Base-by-base conservation (phyloP, 2,113 vertebrate species). In the Bubo bubo region DNA sequence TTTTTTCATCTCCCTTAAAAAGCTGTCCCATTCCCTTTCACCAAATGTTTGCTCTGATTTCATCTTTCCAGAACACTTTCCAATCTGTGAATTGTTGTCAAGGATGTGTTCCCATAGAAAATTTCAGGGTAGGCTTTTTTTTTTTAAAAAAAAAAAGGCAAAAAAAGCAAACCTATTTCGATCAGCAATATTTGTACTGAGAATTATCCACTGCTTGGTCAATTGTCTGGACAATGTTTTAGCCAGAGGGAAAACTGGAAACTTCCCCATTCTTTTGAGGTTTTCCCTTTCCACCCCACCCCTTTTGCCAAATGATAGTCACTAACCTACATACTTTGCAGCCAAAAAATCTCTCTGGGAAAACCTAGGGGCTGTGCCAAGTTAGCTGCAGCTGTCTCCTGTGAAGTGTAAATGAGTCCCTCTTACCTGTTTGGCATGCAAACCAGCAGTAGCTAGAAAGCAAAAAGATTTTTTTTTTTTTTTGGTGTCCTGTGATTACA, bases 381-480 rank as follows among this genome's bases (percentile, higher is more conserved):
- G 89, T 71, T 73, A 86, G 75, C 70, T 95, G 86, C 91, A 95
- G 89, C 91, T 94, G 89, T 32, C 70, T 96, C 62, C 77, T 95
- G 53, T 95, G 95, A 95, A 96, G 92, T 86, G 92, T 59, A 93
- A 96, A 92, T 82, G 77, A 94, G 52, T 75, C 62, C 72, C 86
- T 94, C 81, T 91, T 81, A 94, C 95, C 94, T 95, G 81, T 14
- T 91, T 96, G 96, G 95, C 95, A 90, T 0, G 11, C n/a, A 76
- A 91, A 55, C 74, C 84, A 56, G 84, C 85, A 91, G 74, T 45
- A 90, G 91, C 81, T 94, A 93, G 95, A 97, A 95, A 96, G 94
- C 87, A 93, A 34, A 83, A 62, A 74, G 11, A 2, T 45, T 55
- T 59, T 34, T 71, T 60, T 59, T 34, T 71, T 60, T 34, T 74